Conservation (phyloP, 2,797 vertebrate genomes). For the Thaleichthys pacificus region DNA sequence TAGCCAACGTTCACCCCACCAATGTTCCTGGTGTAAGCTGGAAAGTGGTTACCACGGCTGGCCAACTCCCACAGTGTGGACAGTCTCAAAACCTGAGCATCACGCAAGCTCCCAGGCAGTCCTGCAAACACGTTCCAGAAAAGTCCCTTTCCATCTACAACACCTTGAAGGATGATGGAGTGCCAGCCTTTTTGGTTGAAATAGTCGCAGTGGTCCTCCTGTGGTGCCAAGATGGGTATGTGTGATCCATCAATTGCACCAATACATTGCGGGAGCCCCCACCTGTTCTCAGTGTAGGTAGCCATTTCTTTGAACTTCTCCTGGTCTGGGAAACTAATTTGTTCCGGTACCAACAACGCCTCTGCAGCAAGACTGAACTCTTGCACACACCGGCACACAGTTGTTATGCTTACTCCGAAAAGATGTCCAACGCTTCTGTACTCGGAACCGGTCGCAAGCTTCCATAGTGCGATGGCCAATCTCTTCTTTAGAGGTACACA, state of each 20-base stretch:
- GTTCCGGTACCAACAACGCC: background rate
- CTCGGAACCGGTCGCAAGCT: conserved; percentile 28
- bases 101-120: conserved; percentile 31
- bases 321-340: background rate
- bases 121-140: background rate
- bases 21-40: background rate
- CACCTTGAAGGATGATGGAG: background rate
- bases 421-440: conserved; percentile 38
- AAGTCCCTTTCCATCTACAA: conserved; percentile 1
- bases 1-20: conserved; percentile 18
- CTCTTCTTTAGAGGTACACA: conserved; percentile 34
- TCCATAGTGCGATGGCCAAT: conserved; percentile 31
- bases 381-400: background rate
- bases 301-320: background rate
- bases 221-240: no score
- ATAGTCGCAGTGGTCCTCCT: no score
- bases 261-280: no score
- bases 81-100: no score
- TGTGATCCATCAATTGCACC: no score
- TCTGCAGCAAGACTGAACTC: background rate
- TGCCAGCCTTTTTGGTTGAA: background rate
- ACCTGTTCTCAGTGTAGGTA: no score
- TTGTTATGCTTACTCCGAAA: conserved; percentile 36
- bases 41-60: conserved; percentile 28
- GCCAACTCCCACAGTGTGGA: conserved; percentile 30